Percentiles rank a stretch among this genome's conserved stretches.
Conservation (phyloP, 2,888 invertebrate species). For the Chouioia cunea region DNA sequence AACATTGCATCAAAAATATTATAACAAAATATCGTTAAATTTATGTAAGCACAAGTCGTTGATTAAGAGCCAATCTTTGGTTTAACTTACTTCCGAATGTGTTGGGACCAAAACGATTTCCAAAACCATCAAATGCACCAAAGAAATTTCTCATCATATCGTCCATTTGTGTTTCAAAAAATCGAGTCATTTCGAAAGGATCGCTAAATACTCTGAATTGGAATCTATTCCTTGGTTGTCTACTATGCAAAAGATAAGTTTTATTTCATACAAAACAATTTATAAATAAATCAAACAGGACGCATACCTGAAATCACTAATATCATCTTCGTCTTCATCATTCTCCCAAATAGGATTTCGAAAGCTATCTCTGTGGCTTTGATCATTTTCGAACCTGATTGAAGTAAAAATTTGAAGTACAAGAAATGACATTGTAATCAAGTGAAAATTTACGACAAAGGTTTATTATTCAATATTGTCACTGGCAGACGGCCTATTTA, state of each 20-base stretch:
- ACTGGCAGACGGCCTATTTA: background rate
- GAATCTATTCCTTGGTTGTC: slow-evolving; percentile 29
- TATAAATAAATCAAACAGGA: slow-evolving; percentile 20
- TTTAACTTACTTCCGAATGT: slow-evolving; percentile 24
- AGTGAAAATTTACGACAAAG: no score
- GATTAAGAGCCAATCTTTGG: no score
- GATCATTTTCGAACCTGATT: slow-evolving; percentile 45
- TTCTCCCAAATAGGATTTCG: slow-evolving; percentile 65
- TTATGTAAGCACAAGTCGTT: background rate
- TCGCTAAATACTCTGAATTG: slow-evolving; percentile 73
- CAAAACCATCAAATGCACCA: slow-evolving; percentile 54
- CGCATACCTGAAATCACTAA: slow-evolving; percentile 59
- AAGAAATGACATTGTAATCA: no score
- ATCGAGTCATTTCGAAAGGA: slow-evolving; percentile 74
- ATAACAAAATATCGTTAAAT: slow-evolving; percentile 11
- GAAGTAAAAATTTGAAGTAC: background rate
- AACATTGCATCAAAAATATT: background rate
- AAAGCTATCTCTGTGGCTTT: slow-evolving; percentile 55
- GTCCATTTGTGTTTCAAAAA: slow-evolving; percentile 75
- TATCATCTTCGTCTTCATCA: slow-evolving; percentile 61
- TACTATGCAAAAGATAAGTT: slow-evolving; percentile 7
- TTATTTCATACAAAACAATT: background rate
- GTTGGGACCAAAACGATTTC: slow-evolving; percentile 28
- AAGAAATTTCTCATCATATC: slow-evolving; percentile 71
- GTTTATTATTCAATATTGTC: no score